Evolutionary conservation across 1,140 invertebrate genomes (phyloP).

Genomic region (Drosophila miranda): DNA sequence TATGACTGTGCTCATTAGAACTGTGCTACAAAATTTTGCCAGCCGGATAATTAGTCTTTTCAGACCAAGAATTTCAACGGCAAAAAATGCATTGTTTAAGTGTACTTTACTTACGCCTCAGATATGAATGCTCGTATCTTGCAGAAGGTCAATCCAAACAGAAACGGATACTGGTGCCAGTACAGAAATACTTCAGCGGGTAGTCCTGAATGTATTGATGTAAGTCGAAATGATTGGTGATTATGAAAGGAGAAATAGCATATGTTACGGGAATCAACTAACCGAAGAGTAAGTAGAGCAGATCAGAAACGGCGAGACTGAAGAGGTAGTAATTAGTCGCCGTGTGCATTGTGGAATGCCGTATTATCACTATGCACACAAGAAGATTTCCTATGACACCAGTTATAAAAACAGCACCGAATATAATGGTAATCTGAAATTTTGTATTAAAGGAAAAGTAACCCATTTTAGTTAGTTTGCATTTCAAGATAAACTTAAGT

Average conservation of each 20-base stretch:
- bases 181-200: constrained; percentile 94
- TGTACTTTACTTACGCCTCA: constrained; percentile 88
- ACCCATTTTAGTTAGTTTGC: too few relatives aligned
- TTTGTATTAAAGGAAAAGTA: background rate
- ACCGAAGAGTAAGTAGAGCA: constrained; percentile 90
- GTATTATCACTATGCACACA: constrained; percentile 94
- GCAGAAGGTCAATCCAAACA: constrained; percentile 91
- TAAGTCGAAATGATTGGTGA: background rate
- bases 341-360: constrained; percentile 91
- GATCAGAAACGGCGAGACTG: constrained; percentile 90
- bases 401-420: constrained; percentile 91
- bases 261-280: constrained; percentile 71
- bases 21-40: background rate
- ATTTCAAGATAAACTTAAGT: too few relatives aligned
- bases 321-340: constrained; percentile 97
- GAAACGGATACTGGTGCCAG: constrained; percentile 97
- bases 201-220: constrained; percentile 85
- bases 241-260: background rate
- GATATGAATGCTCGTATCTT: constrained; percentile 92
- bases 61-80: background rate
- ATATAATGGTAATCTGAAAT: constrained; percentile 88
- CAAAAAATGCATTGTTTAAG: too few relatives aligned
- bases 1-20: background rate
- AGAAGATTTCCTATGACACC: constrained; percentile 94
- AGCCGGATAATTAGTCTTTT: too few relatives aligned